These are phyloP conservation scores for Melinaea menophilus DNA, from an alignment of 2,888 invertebrate species.

Conservation along the genomic window DNA sequence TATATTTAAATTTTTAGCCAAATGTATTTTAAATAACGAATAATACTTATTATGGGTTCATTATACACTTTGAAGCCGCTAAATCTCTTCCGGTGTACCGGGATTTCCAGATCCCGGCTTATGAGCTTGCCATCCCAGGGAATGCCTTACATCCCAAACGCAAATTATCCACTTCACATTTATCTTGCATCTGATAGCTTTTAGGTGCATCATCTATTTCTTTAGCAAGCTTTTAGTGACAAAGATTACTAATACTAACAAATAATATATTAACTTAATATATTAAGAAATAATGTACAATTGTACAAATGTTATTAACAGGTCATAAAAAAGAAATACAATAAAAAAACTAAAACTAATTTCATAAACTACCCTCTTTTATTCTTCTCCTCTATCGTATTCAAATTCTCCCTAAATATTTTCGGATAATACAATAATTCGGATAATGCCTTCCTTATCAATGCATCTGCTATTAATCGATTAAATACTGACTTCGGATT, in stretches of 20 bases:
- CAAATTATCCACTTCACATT: conserved; percentile 11
- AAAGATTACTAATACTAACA: no score
- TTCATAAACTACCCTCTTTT: no score
- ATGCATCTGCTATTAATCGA: conserved; percentile 20
- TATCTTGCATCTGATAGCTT: conserved; percentile 2
- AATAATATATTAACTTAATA: no score
- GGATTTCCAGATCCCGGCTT: conserved; percentile 14
- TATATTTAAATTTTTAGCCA: no score
- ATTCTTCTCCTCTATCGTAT: no score
- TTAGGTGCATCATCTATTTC: background rate
- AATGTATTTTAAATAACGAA: no score
- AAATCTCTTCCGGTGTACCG: conserved; percentile 16
- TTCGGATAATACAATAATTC: no score
- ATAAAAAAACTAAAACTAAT: no score
- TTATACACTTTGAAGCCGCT: conserved; percentile 21
- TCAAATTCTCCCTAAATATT: no score
- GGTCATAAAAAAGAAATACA: no score
- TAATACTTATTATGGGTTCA: conserved; percentile 4
- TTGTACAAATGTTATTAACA: no score
- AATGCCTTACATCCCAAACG: conserved; percentile 18
- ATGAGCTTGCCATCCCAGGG: conserved; percentile 21
- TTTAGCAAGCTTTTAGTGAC: background rate
- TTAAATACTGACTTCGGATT: conserved; percentile 8
- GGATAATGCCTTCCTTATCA: background rate
- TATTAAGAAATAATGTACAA: no score